Conservation (phyloP, 2,888 invertebrate genomes). For the Tetropium fuscum region DNA sequence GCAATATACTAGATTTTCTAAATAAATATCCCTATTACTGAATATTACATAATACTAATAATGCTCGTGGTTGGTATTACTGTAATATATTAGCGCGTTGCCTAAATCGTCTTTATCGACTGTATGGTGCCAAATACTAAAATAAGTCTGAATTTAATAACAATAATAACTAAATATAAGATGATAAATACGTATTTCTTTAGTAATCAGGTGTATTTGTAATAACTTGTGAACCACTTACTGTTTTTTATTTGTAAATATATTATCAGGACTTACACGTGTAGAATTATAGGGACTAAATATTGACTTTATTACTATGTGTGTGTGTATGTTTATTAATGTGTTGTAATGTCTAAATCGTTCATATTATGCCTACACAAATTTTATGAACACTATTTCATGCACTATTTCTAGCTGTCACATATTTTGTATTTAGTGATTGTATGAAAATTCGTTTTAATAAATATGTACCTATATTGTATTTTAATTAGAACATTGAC, state of each 20-base stretch:
- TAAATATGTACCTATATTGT: too few species aligned
- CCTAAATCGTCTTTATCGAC: background rate
- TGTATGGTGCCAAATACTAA: conserved; percentile 24
- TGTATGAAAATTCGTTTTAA: too few species aligned
- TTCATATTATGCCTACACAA: background rate
- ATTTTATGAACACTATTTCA: too few species aligned
- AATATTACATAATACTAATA: conserved; percentile 17
- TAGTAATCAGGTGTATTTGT: conserved; percentile 12
- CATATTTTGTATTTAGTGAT: background rate
- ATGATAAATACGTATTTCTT: background rate
- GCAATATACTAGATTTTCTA: too few species aligned
- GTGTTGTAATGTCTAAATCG: background rate
- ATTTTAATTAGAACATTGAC: too few species aligned
- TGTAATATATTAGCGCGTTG: too few species aligned
- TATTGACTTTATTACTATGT: background rate
- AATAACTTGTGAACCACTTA: conserved; percentile 14
- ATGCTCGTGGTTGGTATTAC: conserved; percentile 25
- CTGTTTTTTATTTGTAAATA: conserved; percentile 1
- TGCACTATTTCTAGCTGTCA: background rate
- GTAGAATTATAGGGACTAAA: background rate
- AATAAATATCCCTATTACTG: too few species aligned
- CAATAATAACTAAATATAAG: conserved; percentile 15
- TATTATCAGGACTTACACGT: background rate
- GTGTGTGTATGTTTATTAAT: conserved; percentile 1
- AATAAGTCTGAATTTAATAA: conserved; percentile 19